Conservation (phyloP, 1,140 invertebrate genomes). For the Euwallacea similis region DNA sequence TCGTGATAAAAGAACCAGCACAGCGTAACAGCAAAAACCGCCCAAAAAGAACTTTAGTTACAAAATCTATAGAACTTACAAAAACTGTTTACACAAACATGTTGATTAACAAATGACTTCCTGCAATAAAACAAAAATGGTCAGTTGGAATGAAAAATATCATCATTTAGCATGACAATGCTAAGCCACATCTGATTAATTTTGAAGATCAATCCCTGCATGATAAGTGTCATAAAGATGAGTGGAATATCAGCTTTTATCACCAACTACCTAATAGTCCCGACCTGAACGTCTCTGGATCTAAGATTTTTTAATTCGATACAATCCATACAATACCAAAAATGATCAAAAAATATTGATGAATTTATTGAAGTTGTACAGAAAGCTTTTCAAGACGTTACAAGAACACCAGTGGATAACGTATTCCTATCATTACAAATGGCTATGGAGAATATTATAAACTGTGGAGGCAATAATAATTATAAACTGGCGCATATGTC, state of each 20-base stretch:
- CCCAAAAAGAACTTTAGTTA: no score
- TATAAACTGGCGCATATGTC: neutral
- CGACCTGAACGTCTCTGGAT: neutral
- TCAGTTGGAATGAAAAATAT: no score
- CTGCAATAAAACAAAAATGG: no score
- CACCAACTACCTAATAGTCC: neutral
- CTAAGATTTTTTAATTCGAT: neutral
- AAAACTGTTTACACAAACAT: no score
- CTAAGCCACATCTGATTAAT: neutral
- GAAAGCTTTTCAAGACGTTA: neutral
- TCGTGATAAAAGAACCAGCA: no score
- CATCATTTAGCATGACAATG: neutral
- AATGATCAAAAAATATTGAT: neutral
- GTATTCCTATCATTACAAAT: conserved; percentile 1
- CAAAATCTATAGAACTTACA: no score
- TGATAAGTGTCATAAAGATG: neutral
- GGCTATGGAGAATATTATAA: neutral
- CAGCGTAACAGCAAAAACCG: no score
- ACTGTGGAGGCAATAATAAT: neutral
- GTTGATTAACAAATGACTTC: no score
- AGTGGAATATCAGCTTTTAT: neutral
- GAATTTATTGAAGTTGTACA: neutral
- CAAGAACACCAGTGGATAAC: neutral
- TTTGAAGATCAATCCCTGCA: neutral
- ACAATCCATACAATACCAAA: neutral